These are phyloP conservation scores for Scaptomyza cyrtandrae DNA, from an alignment of 2,888 invertebrate genomes.

Conservation along the genomic window DNA sequence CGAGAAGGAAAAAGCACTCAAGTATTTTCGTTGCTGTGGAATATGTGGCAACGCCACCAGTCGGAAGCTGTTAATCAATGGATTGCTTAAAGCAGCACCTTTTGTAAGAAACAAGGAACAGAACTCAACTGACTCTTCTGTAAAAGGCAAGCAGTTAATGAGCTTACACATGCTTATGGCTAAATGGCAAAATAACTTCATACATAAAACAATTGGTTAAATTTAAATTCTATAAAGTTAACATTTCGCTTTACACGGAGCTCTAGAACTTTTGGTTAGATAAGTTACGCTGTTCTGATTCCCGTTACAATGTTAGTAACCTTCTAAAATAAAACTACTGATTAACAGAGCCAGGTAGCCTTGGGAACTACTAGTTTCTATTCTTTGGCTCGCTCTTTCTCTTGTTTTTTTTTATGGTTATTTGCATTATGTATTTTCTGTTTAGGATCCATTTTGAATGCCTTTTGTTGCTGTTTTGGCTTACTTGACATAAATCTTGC, in stretches of 20 bases:
- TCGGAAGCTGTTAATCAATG: conserved; percentile 46
- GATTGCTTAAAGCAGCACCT: conserved; percentile 40
- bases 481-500: conserved; percentile 76
- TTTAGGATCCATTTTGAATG: conserved; percentile 55
- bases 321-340: conserved; percentile 11
- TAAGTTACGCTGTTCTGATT: background rate
- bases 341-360: conserved; percentile 27
- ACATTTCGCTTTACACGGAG: background rate
- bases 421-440: conserved; percentile 39
- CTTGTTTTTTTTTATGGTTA: conserved; percentile 13
- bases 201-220: conserved; percentile 6
- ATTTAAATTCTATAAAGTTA: background rate
- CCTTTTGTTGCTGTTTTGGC: conserved; percentile 63
- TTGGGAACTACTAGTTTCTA: conserved; percentile 11
- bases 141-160: conserved; percentile 16
- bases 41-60: conserved; percentile 33
- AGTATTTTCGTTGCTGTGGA: conserved; percentile 14
- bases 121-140: background rate
- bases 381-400: background rate
- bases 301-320: conserved; percentile 1
- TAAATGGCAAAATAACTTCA: conserved; percentile 1
- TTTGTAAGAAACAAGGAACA: background rate
- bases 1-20: conserved; percentile 8
- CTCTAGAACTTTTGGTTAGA: background rate
- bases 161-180: conserved; percentile 38